phyloP scores from a whole-genome alignment of 1,140 invertebrate species.

The Neodiprion lecontei region DNA sequence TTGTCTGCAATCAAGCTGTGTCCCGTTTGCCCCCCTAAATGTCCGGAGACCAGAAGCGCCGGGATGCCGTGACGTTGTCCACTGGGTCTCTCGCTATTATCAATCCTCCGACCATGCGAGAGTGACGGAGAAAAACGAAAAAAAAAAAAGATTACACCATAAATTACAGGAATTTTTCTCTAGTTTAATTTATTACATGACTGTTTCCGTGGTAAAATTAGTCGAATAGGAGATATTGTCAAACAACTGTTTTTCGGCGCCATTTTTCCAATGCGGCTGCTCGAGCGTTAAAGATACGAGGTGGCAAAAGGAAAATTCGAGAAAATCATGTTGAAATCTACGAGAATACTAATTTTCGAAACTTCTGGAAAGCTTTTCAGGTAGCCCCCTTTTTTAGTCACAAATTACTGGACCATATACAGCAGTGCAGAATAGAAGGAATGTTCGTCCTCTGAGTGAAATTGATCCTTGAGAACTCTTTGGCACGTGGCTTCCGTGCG shows the following conservation, averaged over 20 bases:
- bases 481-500: too few relatives aligned
- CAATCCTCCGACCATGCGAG: neutral
- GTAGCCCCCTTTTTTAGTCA: neutral
- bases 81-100: neutral
- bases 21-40: neutral
- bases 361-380: slow-evolving; percentile 14
- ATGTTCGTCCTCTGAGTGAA: too few relatives aligned
- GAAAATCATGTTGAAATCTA: neutral
- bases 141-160: slow-evolving; percentile 1
- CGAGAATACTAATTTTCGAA: slow-evolving; percentile 11
- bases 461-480: too few relatives aligned
- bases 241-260: slow-evolving; percentile 16
- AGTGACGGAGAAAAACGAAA: too few relatives aligned
- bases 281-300: too few relatives aligned
- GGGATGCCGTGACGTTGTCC: neutral
- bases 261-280: slow-evolving; percentile 9
- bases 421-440: too few relatives aligned
- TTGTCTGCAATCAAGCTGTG: slow-evolving; percentile 4
- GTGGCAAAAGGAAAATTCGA: too few relatives aligned
- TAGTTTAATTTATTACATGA: slow-evolving; percentile 18
- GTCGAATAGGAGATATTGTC: slow-evolving; percentile 12
- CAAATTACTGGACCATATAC: too few relatives aligned
- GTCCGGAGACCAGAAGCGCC: neutral
- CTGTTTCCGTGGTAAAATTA: slow-evolving; percentile 14
- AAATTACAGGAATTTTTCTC: slow-evolving; percentile 16